Evolutionary conservation across 2,797 vertebrate species (phyloP), one percentile per base, ranked within the genome.

Genomic region (Parambassis ranga): DNA sequence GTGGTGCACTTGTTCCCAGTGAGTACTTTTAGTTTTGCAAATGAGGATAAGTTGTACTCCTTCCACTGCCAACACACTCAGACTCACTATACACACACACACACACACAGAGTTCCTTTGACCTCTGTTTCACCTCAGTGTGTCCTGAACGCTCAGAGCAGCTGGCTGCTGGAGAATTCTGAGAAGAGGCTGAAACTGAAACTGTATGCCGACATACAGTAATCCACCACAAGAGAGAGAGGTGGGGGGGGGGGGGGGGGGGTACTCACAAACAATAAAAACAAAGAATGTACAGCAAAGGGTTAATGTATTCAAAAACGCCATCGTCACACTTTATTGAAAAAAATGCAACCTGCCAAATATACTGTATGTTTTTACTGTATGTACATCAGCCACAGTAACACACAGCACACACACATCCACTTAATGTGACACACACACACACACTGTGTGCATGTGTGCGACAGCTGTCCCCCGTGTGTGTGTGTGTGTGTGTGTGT

Each of bases 281-380:
- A 47, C 3, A 13, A 53, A 27, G 10, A 49, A 56, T 31, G 38
- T 36, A n/a, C 41, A 30, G 42, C 23, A 16, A 14, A 48, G 8
- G 7, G 46, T 51, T 27, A 5, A 37, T 59, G 22, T 73, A 28
- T 63, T 56, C 46, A 48, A 57, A 65, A 77, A 75, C 16, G 65
- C 67, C 32, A 82, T 71, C 70, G 77, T 87, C 83, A 90, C 79
- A 81, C 83, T 92, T 91, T 87, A 92, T 89, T 92, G 76, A 79
- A 80, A 85, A 80, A 90, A 88, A 84, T 58, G 77, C 74, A 79
- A 83, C 68, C 67, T 79, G 79, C 51, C 67, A 63, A 81, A 71
- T 70, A 82, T 77, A 62, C 43, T 57, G 49, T 71, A 70, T 77
- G 39, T 28, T 75, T 50, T 59, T 63, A 55, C 60, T 71, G 60